These are phyloP conservation scores for Aphaenogaster floridana DNA, from an alignment of 1,140 invertebrate species.

Conservation along the genomic window DNA sequence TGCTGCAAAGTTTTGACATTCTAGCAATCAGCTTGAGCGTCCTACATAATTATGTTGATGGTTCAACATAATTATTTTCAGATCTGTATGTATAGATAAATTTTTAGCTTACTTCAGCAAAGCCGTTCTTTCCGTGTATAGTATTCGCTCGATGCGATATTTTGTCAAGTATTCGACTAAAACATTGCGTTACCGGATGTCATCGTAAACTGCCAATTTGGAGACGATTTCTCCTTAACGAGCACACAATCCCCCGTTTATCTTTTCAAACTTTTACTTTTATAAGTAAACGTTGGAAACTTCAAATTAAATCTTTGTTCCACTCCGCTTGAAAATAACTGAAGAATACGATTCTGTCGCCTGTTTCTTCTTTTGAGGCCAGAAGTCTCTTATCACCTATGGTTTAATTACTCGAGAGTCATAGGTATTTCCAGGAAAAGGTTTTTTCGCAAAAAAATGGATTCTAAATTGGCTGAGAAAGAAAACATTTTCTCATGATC, in stretches of 20 bases:
- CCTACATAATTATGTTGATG: too few relatives aligned
- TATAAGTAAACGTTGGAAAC: neutral
- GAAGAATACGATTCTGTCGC: neutral
- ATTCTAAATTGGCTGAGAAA: neutral
- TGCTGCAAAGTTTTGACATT: too few relatives aligned
- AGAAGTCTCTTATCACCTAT: neutral
- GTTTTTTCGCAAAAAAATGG: neutral
- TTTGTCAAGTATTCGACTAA: neutral
- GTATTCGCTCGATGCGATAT: neutral
- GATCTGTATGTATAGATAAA: too few relatives aligned
- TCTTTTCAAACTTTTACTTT: neutral
- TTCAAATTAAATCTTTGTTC: neutral
- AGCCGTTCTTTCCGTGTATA: neutral
- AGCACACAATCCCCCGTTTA: neutral
- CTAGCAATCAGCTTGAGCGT: too few relatives aligned
- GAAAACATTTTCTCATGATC: neutral
- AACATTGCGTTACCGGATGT: neutral
- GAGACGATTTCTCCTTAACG: constrained; percentile 5
- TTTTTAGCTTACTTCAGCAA: too few relatives aligned
- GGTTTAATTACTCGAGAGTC: neutral
- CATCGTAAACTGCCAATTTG: constrained; percentile 5
- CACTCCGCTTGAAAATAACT: neutral
- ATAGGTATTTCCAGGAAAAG: neutral
- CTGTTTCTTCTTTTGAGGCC: neutral
- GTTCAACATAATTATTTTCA: too few relatives aligned